Evolutionary conservation across 2,888 invertebrate genomes (phyloP), one percentile per base, ranked within the genome.

Genomic region (Arge pagana): DNA sequence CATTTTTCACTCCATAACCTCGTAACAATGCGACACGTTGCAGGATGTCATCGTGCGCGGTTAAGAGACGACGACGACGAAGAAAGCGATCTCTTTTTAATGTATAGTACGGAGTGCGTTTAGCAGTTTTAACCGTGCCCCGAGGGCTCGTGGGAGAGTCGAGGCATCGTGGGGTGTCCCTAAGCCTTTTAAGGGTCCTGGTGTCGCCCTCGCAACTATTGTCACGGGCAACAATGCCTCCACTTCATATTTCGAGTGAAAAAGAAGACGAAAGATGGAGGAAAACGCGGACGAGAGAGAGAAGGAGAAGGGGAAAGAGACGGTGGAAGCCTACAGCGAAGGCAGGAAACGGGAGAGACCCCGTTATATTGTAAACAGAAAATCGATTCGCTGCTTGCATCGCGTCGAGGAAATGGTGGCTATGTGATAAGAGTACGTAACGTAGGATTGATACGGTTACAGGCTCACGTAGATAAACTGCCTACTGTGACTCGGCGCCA

Each of bases 1-100:
- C 69, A 71, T 73, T 73, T 73, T 71, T 71, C 73, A 69, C 68
- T 65, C 71, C 71, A 71, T 73, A 71, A 70, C 68, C 60, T 60
- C 59, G 59, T 64, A 65, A 72, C 68, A 72, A 70, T 70, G 67
- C 13, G 6, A 4, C 6, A 21, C 23, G 23, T n/a, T 45, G 10
- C 35, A 24, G 31, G 33, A 45, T 33, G 45, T 45, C 35, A 45
- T 23, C 33, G 45, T 45, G 33, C 13, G 15, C 45, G 23, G 19
- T 23, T 15, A 30, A 42, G 42, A 19, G 45, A n/a, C n/a, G n/a
- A n/a, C n/a, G n/a, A n/a, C n/a, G n/a, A n/a, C n/a, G n/a, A n/a
- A n/a, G n/a, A n/a, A n/a, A 45, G 45, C 31, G 28, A 35, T 33
- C 45, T 35, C 45, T 35, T 45, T 45, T 45, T 33, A 45, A 45